Conservation (phyloP, 2,797 vertebrate genomes). For the Urosaurus nigricauda region DNA sequence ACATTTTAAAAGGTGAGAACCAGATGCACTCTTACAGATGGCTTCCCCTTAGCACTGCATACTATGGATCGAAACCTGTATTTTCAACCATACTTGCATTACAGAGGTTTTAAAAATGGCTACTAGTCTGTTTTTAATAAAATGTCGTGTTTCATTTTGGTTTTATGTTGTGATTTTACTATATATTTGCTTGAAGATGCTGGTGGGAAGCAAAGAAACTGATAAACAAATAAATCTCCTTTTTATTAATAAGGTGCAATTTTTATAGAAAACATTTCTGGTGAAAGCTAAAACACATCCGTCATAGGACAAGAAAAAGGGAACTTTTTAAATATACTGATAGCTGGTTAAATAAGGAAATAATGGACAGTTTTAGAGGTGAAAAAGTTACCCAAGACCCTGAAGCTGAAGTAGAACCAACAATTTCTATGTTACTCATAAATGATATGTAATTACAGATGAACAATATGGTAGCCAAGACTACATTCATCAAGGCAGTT, state of each 20-base stretch:
- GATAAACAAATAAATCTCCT: neutral
- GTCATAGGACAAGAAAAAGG: too few species aligned
- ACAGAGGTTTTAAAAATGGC: neutral
- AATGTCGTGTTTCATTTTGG: too few species aligned
- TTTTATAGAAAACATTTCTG: neutral
- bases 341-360: neutral
- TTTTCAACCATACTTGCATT: neutral
- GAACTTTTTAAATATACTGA: too few species aligned
- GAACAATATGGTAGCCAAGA: neutral
- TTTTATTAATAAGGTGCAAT: neutral
- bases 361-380: neutral
- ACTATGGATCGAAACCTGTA: neutral
- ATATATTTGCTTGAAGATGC: too few species aligned
- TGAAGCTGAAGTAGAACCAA: neutral
- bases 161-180: too few species aligned
- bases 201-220: neutral
- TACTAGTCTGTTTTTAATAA: too few species aligned
- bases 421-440: neutral
- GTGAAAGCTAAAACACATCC: too few species aligned
- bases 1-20: neutral
- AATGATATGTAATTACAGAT: conserved; percentile 1
- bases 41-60: neutral
- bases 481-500: too few species aligned
- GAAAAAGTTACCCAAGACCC: neutral
- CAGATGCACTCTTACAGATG: neutral